Percentiles rank a stretch among this genome's conserved stretches.
These are phyloP conservation scores for Melanerpes formicivorus DNA, from an alignment of 2,113 vertebrate species.

Conservation along the genomic window DNA sequence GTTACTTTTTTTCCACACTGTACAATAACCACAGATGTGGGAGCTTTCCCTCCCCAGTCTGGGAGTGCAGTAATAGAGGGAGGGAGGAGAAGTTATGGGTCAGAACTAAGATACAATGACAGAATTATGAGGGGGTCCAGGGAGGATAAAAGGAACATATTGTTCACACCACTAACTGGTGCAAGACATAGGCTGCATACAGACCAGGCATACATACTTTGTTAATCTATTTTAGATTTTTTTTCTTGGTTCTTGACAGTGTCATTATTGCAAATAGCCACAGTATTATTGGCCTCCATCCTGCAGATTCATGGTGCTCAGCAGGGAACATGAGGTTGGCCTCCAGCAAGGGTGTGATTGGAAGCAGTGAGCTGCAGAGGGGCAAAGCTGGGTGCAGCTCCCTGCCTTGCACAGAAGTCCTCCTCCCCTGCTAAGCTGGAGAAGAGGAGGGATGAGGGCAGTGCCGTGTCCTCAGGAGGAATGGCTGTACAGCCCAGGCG, in stretches of 20 bases:
- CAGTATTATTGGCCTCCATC: constrained; percentile 25
- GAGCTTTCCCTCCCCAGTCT: not conserved
- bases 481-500: not conserved
- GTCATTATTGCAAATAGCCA: constrained; percentile 48
- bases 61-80: not conserved
- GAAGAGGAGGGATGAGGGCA: not conserved
- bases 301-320: constrained; percentile 55
- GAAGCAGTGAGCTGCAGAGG: constrained; percentile 25
- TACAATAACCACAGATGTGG: not conserved
- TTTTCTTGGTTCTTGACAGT: not conserved
- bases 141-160: not conserved
- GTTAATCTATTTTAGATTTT: constrained; percentile 9
- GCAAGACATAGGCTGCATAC: not conserved
- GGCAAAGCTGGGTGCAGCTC: constrained; percentile 22
- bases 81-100: not conserved
- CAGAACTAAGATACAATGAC: not conserved
- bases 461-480: not conserved
- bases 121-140: constrained; percentile 22
- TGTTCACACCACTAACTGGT: constrained; percentile 39
- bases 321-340: constrained; percentile 4
- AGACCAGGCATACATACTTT: constrained; percentile 33
- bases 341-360: constrained; percentile 41
- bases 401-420: not conserved
- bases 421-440: constrained; percentile 4
- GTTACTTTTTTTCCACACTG: not conserved